Base-by-base conservation (phyloP, 2,113 vertebrate genomes). In the Emydura subglobosa region DNA sequence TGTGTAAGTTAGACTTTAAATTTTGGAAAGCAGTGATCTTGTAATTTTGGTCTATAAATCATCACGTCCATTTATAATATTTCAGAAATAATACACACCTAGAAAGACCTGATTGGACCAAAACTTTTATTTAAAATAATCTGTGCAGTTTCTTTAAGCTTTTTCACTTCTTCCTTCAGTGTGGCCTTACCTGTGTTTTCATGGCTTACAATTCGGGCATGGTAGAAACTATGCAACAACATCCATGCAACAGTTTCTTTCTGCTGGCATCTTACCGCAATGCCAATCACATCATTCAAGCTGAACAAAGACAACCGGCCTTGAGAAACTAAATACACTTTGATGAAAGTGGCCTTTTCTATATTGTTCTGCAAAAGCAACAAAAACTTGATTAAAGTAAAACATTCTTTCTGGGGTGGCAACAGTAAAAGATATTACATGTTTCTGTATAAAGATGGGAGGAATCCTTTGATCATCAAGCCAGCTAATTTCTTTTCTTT, bases 191-290 rank as follows among this genome's bases (percentile, higher is more conserved):
- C 99, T 97, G 99, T 99, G 93, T 98, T 99, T 95, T 98, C 87
- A 44, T 99, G 98, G 82, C 96, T 97, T 11, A 98, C 95, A 72
- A 99, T 98, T 31, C 99, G 99, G 72, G 98, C 98, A 81, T 99
- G 99, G 96, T 99, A 99, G 8, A 99, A 98, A 31, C 98, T 88
- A 83, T 99, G 99, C 87, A 99, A 97, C 21, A 99, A 92, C 92
- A 99, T 98, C 99, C 99, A 99, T 74, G 98, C 97, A 25, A 99
- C 94, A 4, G 86, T 93, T 95, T 97, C 96, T 81, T 97, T 98
- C 12, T 96, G 97, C 12, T 92, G 97, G 93, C 97, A 98, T 2
- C 79, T 96, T 9, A 98, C 74, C 24, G 98, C 97, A 3, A 80
- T 91, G 0, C 96, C 89, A 88, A 99, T 99, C 82, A 99, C 9